Base-by-base conservation (phyloP, 2,797 vertebrate genomes). In the Ctenochaetus hawaiiensis region DNA sequence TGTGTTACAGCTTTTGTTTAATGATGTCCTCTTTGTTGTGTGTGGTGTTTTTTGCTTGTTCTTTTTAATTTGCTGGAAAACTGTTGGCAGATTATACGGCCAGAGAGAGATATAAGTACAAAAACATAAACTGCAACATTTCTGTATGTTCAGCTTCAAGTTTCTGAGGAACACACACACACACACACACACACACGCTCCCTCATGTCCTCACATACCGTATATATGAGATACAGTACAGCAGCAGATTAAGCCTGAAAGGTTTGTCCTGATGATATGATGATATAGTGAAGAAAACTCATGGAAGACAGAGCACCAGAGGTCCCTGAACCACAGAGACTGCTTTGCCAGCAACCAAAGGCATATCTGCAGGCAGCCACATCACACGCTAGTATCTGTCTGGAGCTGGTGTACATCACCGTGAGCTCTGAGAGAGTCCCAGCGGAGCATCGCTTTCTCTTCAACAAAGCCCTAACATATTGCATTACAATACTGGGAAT, bases 291-390 rank as follows among this genome's bases (percentile, higher is more conserved):
- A 77, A 77, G 75, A 87, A 77, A 85, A 67, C 64, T 39, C 37
- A 11, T 41, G 63, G 77, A 76, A 80, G 86, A 53, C 81, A 70
- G 81, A 84, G 86, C 91, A 86, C 81, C 88, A 84, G 78, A 92
- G 89, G 89, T 93, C 90, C 85, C 90, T 70, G 76, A 88, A 85
- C 92, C 90, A 78, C 69, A 79, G 91, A 92, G 90, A 90, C 87
- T 77, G 77, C 87, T 92, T 91, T 87, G 80, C 87, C 78, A 84
- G 72, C 77, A 85, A 90, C 90, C 87, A 91, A 93, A 92, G 89
- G 89, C 93, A 82, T 91, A 86, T 89, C 91, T 93, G 83, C 91
- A 92, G 91, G 92, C 90, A 80, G 80, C 79, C 58, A 90, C 89
- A 93, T 91, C 89, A 91, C 85, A 92, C 78, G 22, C 51, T 53